Evolutionary conservation across 2,888 invertebrate genomes (phyloP), one percentile per base, ranked within the genome.

Genomic region (Willowsia nigromaculata): DNA sequence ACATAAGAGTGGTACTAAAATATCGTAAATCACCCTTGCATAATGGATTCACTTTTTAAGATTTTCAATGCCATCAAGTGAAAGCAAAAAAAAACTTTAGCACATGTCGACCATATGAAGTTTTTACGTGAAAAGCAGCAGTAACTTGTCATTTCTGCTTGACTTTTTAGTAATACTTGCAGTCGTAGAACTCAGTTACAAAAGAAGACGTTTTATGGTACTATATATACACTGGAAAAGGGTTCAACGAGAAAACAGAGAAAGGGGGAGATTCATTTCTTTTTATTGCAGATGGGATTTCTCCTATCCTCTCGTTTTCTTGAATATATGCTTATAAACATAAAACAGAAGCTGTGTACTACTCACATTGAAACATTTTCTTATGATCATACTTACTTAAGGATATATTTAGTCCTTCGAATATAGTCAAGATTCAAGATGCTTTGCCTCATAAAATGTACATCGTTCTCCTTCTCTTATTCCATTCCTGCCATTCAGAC

Each of bases 281-380:
- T 90, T 86, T 85, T 85, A 90, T 80, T 90, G 90, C 90, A 90
- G 86, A 86, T 90, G 86, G 86, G 80, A 86, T 68, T 68, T 65
- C 37, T 33, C 33, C 40, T 25, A 82, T 82, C 47, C 65, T 68
- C 68, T 47, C 68, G n/a, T 50, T 65, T 68, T 40, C 5, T 59
- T 13, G n/a, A n/a, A 53, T 78, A 27, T 78, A 78, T 9, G 2
- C 4, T 40, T 40, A 40, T 15, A 47, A 43, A 18, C 59, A 40
- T n/a, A 37, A 40, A 76, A 50, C n/a, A 50, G 80, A 59, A 81
- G 59, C 11, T 40, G 22, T 40, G 11, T 6, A 6, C n/a, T 18
- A 50, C 15, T 2, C 18, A 50, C 18, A 50, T 18, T 18, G n/a
- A 40, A 7, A 18, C 50, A 50, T 50, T 50, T 50, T 1, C 6